Evolutionary conservation across 2,888 invertebrate species (phyloP).

Genomic region (Erebia ligea): DNA sequence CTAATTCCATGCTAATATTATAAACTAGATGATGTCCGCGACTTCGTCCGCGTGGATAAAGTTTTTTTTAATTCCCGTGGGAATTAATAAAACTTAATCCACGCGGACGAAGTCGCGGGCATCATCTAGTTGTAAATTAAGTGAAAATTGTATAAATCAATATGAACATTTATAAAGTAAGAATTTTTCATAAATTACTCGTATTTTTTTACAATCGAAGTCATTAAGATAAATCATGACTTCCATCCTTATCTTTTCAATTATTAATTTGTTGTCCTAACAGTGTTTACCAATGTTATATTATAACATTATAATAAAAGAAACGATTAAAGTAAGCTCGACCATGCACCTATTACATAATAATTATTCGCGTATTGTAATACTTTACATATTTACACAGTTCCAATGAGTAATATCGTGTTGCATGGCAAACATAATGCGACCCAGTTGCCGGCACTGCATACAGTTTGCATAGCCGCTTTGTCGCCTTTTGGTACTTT

Average conservation of each 20-base stretch:
- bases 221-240: too few species aligned
- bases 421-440: constrained; percentile 60
- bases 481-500: constrained; percentile 70
- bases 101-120: too few species aligned
- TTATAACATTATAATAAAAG: not conserved
- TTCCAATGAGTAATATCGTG: constrained; percentile 64
- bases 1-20: too few species aligned
- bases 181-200: too few species aligned
- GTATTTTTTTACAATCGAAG: too few species aligned
- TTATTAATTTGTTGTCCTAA: not conserved
- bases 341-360: constrained; percentile 42
- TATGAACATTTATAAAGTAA: too few species aligned
- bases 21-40: too few species aligned
- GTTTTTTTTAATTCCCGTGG: too few species aligned
- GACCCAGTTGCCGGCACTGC: constrained; percentile 62
- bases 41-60: too few species aligned
- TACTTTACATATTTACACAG: constrained; percentile 46
- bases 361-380: constrained; percentile 39
- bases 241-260: not conserved
- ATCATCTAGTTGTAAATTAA: too few species aligned
- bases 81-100: too few species aligned
- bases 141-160: too few species aligned
- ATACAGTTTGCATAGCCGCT: constrained; percentile 69
- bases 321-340: constrained; percentile 18
- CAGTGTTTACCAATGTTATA: not conserved